phyloP scores from a whole-genome alignment of 2,797 vertebrate species.

The Tokudaia tokunoshimensis region DNA sequence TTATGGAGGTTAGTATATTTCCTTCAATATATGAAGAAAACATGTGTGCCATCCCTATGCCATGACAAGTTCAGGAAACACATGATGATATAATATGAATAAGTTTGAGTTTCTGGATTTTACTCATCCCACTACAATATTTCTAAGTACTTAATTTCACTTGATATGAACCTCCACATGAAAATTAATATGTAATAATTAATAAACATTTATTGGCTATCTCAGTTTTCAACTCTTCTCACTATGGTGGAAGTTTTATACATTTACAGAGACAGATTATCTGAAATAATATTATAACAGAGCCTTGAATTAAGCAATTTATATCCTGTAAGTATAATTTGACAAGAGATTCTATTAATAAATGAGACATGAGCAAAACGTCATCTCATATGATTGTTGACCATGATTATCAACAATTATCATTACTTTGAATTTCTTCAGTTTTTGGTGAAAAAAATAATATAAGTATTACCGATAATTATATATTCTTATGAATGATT shows the following conservation, averaged over 20 bases:
- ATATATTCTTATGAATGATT: not conserved
- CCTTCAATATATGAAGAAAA: not conserved
- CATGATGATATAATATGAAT: not conserved
- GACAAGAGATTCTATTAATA: not conserved
- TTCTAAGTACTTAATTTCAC: not conserved
- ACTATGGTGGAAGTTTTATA: not conserved
- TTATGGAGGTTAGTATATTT: slow-evolving; percentile 89
- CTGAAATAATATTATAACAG: not conserved
- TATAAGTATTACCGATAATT: too few relatives aligned
- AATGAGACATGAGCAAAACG: too few relatives aligned
- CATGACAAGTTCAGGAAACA: not conserved
- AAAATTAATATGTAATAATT: not conserved
- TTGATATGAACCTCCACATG: not conserved
- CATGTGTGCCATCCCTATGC: not conserved
- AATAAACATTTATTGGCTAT: not conserved
- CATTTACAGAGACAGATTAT: not conserved
- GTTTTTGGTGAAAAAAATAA: too few relatives aligned
- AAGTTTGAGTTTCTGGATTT: not conserved
- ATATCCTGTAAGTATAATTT: not conserved
- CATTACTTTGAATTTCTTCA: not conserved
- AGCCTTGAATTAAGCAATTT: not conserved
- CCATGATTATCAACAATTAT: not conserved
- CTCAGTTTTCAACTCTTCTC: not conserved
- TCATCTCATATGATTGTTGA: not conserved
- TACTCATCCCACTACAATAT: too few relatives aligned